Percentiles rank a stretch among this genome's conserved stretches.
phyloP scores from a whole-genome alignment of 2,888 invertebrate species.

The Aspidapion aeneum region DNA sequence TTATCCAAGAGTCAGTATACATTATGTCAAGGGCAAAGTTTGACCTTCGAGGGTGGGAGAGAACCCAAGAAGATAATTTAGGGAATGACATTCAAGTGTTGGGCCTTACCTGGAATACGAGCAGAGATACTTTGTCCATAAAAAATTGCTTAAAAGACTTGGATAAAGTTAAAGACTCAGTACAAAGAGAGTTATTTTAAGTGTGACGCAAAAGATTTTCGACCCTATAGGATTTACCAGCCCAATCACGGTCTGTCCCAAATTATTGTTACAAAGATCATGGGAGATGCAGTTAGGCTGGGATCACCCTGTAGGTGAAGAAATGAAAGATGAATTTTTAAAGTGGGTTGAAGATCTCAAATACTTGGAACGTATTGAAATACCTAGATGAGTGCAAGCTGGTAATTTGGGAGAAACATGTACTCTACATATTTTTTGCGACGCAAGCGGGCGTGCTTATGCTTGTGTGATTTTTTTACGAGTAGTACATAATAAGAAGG shows the following conservation, averaged over 20 bases:
- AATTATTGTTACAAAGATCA: slow-evolving; percentile 17
- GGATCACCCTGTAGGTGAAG: slow-evolving; percentile 14
- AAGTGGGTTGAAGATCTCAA: slow-evolving; percentile 15
- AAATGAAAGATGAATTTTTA: no score
- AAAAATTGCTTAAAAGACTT: slow-evolving; percentile 5
- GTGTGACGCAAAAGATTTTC: slow-evolving; percentile 13
- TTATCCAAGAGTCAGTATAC: slow-evolving; percentile 15
- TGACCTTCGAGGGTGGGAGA: slow-evolving; percentile 26
- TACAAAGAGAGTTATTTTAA: slow-evolving; percentile 15
- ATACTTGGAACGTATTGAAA: slow-evolving; percentile 10
- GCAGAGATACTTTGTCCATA: slow-evolving; percentile 9
- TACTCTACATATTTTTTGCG: slow-evolving; percentile 21
- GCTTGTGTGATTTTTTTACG: slow-evolving; percentile 2
- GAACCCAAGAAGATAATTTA: slow-evolving; percentile 3
- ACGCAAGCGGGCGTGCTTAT: slow-evolving; percentile 14
- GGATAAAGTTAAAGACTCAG: background rate
- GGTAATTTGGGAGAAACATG: slow-evolving; percentile 1
- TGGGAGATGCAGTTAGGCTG: slow-evolving; percentile 17
- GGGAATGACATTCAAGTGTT: slow-evolving; percentile 1
- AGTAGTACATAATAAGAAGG: background rate
- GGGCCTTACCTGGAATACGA: slow-evolving; percentile 15
- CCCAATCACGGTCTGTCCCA: slow-evolving; percentile 19
- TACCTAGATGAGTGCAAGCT: slow-evolving; percentile 18
- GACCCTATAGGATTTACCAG: slow-evolving; percentile 17
- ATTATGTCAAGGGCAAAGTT: slow-evolving; percentile 21